Evolutionary conservation across 2,113 vertebrate species (phyloP).

Genomic region (Percopsis transmontana): DNA sequence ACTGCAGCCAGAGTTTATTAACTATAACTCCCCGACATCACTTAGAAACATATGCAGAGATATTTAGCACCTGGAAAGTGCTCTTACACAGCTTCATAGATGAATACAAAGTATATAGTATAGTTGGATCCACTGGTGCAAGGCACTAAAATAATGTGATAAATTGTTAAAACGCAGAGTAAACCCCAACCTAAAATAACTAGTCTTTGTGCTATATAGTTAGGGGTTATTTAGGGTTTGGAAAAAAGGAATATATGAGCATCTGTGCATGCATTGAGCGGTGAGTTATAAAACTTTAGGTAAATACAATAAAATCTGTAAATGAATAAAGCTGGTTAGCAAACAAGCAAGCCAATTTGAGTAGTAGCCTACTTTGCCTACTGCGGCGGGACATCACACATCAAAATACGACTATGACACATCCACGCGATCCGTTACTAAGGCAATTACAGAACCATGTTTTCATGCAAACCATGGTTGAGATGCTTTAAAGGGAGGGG

Average conservation of each 20-base stretch:
- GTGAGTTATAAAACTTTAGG: not conserved
- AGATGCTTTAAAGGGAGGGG: constrained; percentile 61
- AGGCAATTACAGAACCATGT: constrained; percentile 43
- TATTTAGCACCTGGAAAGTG: no score
- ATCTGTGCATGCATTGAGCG: not conserved
- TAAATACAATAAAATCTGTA: not conserved
- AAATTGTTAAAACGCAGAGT: not conserved
- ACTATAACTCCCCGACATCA: no score
- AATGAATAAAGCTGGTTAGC: constrained; percentile 1
- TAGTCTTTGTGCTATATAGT: not conserved
- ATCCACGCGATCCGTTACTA: constrained; percentile 24
- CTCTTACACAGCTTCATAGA: no score
- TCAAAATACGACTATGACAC: constrained; percentile 31
- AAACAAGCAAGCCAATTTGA: constrained; percentile 35
- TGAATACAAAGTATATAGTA: no score
- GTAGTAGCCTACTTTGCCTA: not conserved
- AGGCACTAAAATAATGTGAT: not conserved
- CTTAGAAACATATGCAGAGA: no score
- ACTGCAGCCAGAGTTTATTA: not conserved
- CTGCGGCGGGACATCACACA: constrained; percentile 5
- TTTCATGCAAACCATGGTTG: constrained; percentile 53
- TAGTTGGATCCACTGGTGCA: not conserved
- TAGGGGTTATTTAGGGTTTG: not conserved
- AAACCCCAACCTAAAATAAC: not conserved
- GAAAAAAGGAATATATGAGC: no score